A percentile compares a stretch with the other conserved stretches of the same genome.
These are phyloP conservation scores for Agrotis exclamationis DNA, from an alignment of 2,888 invertebrate species.

Conservation along the genomic window DNA sequence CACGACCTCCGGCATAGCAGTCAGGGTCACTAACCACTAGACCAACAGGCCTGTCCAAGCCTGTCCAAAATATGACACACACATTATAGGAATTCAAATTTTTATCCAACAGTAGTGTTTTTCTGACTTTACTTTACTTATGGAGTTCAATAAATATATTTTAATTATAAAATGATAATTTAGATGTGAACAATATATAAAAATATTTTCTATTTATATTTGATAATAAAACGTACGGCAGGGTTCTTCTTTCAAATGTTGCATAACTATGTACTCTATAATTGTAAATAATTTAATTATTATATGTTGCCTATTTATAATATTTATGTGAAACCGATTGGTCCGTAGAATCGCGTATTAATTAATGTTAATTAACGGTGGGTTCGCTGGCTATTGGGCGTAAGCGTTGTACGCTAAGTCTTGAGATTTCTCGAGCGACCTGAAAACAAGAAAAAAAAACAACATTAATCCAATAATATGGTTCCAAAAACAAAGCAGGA, in stretches of 20 bases:
- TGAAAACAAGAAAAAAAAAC: slow-evolving; percentile 75
- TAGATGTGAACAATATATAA: slow-evolving; percentile 32
- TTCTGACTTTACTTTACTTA: slow-evolving; percentile 38
- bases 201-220: slow-evolving; percentile 28
- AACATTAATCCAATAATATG: neutral
- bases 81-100: slow-evolving; percentile 44
- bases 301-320: slow-evolving; percentile 59
- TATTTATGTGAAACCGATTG: slow-evolving; percentile 63
- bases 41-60: too few species aligned
- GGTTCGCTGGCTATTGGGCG: slow-evolving; percentile 81
- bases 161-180: slow-evolving; percentile 8
- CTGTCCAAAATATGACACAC: slow-evolving; percentile 74
- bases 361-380: slow-evolving; percentile 71
- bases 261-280: slow-evolving; percentile 60
- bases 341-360: slow-evolving; percentile 65
- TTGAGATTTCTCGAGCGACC: slow-evolving; percentile 88
- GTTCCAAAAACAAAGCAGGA: neutral
- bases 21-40: too few species aligned
- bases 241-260: slow-evolving; percentile 54
- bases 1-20: too few species aligned
- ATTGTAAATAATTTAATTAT: slow-evolving; percentile 64
- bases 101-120: slow-evolving; percentile 31
- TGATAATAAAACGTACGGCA: slow-evolving; percentile 21
- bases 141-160: slow-evolving; percentile 26
- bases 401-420: slow-evolving; percentile 92